These are phyloP conservation scores for Montipora sp. DNA, from an alignment of 64 coral and sea anemone genomes.

Conservation along the genomic window DNA sequence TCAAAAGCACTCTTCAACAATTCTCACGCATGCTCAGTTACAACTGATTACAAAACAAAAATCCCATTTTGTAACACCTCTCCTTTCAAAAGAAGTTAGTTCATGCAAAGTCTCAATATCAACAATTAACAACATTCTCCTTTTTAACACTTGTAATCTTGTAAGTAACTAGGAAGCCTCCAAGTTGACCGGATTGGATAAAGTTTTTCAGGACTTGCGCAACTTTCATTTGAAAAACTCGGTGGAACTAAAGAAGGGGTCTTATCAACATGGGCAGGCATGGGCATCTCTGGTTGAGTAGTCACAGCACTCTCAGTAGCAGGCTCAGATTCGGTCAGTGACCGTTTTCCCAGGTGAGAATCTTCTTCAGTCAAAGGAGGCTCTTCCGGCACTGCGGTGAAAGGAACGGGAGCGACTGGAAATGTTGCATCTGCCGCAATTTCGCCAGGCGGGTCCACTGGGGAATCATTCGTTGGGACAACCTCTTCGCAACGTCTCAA, in stretches of 20 bases:
- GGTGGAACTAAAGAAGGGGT: background rate
- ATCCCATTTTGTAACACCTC: too few species aligned
- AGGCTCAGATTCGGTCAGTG: background rate
- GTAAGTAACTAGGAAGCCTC: background rate
- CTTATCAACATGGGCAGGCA: background rate
- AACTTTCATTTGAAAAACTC: background rate
- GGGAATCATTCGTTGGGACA: background rate
- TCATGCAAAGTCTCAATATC: too few species aligned
- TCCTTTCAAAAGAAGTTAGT: too few species aligned
- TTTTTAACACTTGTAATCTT: background rate
- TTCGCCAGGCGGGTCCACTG: background rate
- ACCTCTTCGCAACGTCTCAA: constrained; percentile 4
- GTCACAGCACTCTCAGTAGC: background rate
- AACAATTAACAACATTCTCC: too few species aligned
- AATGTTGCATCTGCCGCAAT: background rate
- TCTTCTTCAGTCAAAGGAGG: background rate
- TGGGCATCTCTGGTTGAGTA: background rate
- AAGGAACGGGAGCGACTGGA: background rate
- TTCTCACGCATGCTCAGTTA: too few species aligned
- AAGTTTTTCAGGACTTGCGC: background rate
- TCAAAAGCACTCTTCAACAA: too few species aligned
- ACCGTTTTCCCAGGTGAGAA: background rate
- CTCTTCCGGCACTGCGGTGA: background rate
- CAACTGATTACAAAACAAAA: too few species aligned
- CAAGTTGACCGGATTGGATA: too few species aligned